Percentiles rank a stretch among this genome's conserved stretches.
Conservation (phyloP, 1,140 invertebrate species). For the Adoxophyes honmai region DNA sequence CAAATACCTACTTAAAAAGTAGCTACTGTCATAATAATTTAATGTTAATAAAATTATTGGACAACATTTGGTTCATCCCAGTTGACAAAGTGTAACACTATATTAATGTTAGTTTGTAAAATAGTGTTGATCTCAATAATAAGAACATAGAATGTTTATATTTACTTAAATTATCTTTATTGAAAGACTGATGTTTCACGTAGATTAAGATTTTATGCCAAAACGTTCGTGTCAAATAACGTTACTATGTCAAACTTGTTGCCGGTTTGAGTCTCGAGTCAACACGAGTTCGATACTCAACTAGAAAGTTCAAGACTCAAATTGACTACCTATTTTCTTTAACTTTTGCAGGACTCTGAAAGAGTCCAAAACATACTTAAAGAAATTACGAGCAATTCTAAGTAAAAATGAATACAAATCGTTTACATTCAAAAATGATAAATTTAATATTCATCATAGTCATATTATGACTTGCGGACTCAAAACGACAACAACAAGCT, state of each 20-base stretch:
- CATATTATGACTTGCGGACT: not conserved
- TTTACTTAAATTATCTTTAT: conserved; percentile 33
- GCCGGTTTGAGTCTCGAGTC: not conserved
- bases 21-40: too few species aligned
- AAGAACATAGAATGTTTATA: conserved; percentile 9
- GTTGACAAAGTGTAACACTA: not conserved
- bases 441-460: too few species aligned
- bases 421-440: too few species aligned
- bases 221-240: conserved; percentile 18
- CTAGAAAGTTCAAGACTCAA: too few species aligned
- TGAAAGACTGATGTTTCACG: conserved; percentile 57
- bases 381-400: too few species aligned
- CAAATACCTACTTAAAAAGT: too few species aligned
- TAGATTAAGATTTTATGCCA: conserved; percentile 25
- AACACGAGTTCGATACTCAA: not conserved
- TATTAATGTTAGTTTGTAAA: conserved; percentile 1
- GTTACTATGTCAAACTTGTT: not conserved
- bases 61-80: too few species aligned
- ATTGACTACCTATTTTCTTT: too few species aligned
- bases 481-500: not conserved
- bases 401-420: too few species aligned
- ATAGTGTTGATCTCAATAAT: conserved; percentile 9
- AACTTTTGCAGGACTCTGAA: too few species aligned
- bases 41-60: too few species aligned
- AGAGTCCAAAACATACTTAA: too few species aligned